Evolutionary conservation across 2,797 vertebrate species (phyloP).

Genomic region (Neosilurus mollespiculum): DNA sequence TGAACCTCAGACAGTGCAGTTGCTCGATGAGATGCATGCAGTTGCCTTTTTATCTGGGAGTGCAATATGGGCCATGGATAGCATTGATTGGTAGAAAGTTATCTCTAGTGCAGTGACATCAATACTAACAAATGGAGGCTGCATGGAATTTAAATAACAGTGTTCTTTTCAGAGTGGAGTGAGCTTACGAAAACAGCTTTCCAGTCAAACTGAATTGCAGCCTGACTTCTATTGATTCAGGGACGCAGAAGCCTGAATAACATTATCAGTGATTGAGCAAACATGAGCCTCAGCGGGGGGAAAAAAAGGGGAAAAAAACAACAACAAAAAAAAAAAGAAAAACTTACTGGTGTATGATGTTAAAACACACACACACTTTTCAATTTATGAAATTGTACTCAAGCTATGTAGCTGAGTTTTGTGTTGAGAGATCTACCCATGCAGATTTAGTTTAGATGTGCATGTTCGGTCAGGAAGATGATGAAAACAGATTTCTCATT

Average conservation of each 20-base stretch:
- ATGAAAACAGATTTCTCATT: slow-evolving; percentile 13
- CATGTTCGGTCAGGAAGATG: slow-evolving; percentile 26
- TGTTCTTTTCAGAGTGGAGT: slow-evolving; percentile 25
- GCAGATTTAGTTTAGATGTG: slow-evolving; percentile 24
- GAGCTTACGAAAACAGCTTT: slow-evolving; percentile 54
- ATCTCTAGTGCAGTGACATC: slow-evolving; percentile 25
- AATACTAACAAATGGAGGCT: slow-evolving; percentile 27
- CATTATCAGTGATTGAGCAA: slow-evolving; percentile 48
- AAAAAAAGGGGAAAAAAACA: neutral
- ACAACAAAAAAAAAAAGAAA: slow-evolving; percentile 53
- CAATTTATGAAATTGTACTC: slow-evolving; percentile 69
- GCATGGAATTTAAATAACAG: slow-evolving; percentile 26
- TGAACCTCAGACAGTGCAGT: slow-evolving; percentile 25
- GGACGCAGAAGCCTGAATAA: slow-evolving; percentile 51
- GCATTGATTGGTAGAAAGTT: slow-evolving; percentile 35
- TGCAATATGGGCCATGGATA: slow-evolving; percentile 18
- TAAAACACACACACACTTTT: slow-evolving; percentile 61
- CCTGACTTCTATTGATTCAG: slow-evolving; percentile 61
- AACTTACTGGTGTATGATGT: slow-evolving; percentile 60
- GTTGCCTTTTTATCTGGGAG: slow-evolving; percentile 28
- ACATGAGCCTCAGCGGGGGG: slow-evolving; percentile 49
- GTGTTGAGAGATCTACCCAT: slow-evolving; percentile 43
- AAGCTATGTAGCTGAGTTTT: slow-evolving; percentile 68
- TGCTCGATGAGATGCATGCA: slow-evolving; percentile 33
- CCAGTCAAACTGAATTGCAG: slow-evolving; percentile 39